Base-by-base conservation (phyloP, 1,140 invertebrate species). In the Bombus fervidus region DNA sequence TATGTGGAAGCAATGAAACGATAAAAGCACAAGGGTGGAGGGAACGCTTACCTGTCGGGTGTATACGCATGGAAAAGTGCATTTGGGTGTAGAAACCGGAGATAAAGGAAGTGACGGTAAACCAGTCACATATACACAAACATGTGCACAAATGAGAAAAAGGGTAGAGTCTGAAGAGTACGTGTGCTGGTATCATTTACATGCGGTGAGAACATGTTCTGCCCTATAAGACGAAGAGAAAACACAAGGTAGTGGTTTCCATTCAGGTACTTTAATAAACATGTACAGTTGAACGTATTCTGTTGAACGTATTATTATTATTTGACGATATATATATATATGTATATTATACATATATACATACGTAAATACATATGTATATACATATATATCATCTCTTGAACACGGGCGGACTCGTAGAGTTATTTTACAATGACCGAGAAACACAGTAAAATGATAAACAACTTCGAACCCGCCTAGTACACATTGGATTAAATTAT, bases 181-280 rank as follows among this genome's bases (percentile, higher is more conserved):
- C 8, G n/a, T 6, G 47, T 22, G n/a, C 66, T 47, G 43, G 47
- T 83, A 43, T 83, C 62, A n/a, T 83, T 83, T 77, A 57, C 73
- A 34, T 15, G 37, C 39, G 15, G 28, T 18, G 74, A 41, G 41
- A 53, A 53, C 25, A 37, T 15, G 53, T 64, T 53, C 15, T 12
- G 57, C 8, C 22, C 31, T 72, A 25, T 47, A 10, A 15, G 31
- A 47, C 47, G n/a, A 72, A 83, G 74, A 85, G 31, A 85, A 80
- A 85, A 85, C 57, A 80, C 83, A 80, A 59, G 68, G 12, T 64
- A n/a, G n/a, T 47, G 31, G 77, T 80, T 85, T 85, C 83, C 76
- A 85, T 85, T 85, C 83, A 80, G 83, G 83, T 85, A 85, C 83
- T 85, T 80, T 85, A 85, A 85, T 85, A 80, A 85, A 80, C 68